Evolutionary conservation across 2,888 invertebrate species (phyloP), one percentile per base, ranked within the genome.

Genomic region (Apamea sordens): DNA sequence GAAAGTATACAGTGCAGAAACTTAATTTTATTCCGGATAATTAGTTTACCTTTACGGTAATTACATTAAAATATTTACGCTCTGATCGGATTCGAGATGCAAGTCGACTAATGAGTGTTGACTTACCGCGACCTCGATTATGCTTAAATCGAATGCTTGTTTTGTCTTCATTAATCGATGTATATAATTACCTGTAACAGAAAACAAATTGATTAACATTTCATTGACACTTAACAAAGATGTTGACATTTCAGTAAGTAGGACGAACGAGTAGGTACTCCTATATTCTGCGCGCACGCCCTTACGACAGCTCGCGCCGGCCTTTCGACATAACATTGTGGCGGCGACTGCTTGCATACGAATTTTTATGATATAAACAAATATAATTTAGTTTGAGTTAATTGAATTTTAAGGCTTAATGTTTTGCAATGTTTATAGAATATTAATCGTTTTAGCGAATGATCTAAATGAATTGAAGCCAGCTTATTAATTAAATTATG

Each of bases 191-290:
- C 95, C 94, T 94, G 94, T 88, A 95, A 94, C 92, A 93, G 75
- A 93, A 65, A 90, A 92, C 76, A 88, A 89, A 89, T 86, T 89
- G 84, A 92, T 93, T 92, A 92, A 86, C 88, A 91, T 91, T 92
- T 89, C 81, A 90, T 89, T 88, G 88, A 84, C 74, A 82, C 76
- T 81, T 59, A 76, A 75, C 76, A 83, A 85, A 84, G 85, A 91
- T 93, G 94, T 93, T 94, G 94, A 93, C 94, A 95, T 94, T 94
- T 92, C 80, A 76, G 82, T 90, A 95, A 93, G 94, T 95, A 92
- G 94, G 93, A 85, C 94, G 88, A 89, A 87, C 83, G 44, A 44
- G 56, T 85, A 80, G 56, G 68, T 79, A 82, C 67, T 93, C 88
- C 89, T 86, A 85, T 92, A 95, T 94, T 93, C 95, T 79, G 88